A percentile compares a stretch with the other conserved stretches of the same genome.
These are phyloP conservation scores for Cinclus mexicanus DNA, from an alignment of 2,113 vertebrate species.

Conservation along the genomic window DNA sequence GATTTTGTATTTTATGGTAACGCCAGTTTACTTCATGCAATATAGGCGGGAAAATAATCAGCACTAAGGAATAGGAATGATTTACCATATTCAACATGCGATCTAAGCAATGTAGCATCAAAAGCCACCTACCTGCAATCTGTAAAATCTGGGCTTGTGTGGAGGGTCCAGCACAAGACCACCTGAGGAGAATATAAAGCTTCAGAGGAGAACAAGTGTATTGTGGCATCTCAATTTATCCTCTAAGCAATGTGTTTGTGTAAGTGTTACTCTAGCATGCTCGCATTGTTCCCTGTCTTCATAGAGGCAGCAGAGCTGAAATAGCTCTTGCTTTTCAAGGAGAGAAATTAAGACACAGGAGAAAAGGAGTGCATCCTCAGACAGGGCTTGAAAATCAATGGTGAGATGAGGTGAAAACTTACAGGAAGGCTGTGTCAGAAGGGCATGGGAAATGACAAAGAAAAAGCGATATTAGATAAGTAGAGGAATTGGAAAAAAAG, in stretches of 20 bases:
- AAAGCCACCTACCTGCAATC: neutral
- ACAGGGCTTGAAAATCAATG: slow-evolving; percentile 53
- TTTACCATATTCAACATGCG: neutral
- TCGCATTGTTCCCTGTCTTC: neutral
- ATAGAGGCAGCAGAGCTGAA: slow-evolving; percentile 24
- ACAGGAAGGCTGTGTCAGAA: slow-evolving; percentile 4
- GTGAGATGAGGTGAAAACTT: slow-evolving; percentile 52
- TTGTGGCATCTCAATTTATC: slow-evolving; percentile 18
- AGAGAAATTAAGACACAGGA: slow-evolving; percentile 48
- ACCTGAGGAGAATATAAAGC: neutral
- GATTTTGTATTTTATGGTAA: slow-evolving; percentile 50
- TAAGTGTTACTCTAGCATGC: neutral
- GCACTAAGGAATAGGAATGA: neutral
- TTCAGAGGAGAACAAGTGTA: neutral
- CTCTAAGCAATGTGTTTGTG: neutral
- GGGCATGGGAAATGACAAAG: slow-evolving; percentile 46
- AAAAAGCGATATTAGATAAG: neutral
- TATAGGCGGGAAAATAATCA: neutral
- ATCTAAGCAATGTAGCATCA: neutral
- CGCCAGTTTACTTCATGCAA: slow-evolving; percentile 11
- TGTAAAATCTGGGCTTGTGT: neutral
- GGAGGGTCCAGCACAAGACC: neutral
- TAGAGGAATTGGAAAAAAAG: neutral
- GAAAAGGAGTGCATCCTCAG: slow-evolving; percentile 31
- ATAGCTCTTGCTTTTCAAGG: slow-evolving; percentile 42